Evolutionary conservation across 2,797 vertebrate genomes (phyloP).

Genomic region (Tiaroga cobitis): DNA sequence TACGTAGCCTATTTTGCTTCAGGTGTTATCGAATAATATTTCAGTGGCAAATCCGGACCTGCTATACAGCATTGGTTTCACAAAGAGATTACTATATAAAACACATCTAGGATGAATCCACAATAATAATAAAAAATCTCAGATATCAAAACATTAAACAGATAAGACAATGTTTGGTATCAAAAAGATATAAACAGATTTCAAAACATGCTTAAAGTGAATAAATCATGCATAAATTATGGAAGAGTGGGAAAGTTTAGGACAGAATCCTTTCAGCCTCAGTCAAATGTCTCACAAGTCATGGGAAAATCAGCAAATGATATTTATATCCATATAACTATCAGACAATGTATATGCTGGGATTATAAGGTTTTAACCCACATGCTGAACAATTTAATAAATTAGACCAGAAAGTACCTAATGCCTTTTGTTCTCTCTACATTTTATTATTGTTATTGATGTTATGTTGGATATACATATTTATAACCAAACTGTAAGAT

Average conservation of each 20-base stretch:
- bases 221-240: background rate
- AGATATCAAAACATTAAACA: background rate
- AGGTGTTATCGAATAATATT: slow-evolving; percentile 9
- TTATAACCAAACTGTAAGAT: background rate
- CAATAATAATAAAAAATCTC: background rate
- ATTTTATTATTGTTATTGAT: background rate
- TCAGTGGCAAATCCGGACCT: background rate
- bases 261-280: background rate
- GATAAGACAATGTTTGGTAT: background rate
- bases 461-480: slow-evolving; percentile 1
- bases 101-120: background rate
- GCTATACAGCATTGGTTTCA: background rate
- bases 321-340: background rate
- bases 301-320: background rate
- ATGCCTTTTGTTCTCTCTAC: background rate
- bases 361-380: slow-evolving; percentile 21
- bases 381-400: background rate
- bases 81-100: background rate
- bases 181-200: background rate
- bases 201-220: background rate
- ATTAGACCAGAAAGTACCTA: background rate
- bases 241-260: background rate
- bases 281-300: background rate
- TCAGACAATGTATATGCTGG: slow-evolving; percentile 2
- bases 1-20: slow-evolving; percentile 12